Conservation (phyloP, 2,113 vertebrate species). For the Telmatochromis bifrenatus region DNA sequence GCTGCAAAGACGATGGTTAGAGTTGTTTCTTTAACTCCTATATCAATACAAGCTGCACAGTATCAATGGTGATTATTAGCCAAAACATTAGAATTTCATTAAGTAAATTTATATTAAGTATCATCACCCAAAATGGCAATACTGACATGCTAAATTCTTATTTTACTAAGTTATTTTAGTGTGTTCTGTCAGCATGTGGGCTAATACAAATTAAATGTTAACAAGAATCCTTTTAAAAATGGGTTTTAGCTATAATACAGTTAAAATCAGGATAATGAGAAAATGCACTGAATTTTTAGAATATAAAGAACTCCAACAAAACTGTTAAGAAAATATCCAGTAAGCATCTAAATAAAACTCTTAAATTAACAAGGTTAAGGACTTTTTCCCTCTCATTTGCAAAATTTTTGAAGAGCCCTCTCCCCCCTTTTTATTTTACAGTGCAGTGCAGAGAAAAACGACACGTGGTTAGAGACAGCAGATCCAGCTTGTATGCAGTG, state of each 20-base stretch:
- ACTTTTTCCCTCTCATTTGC: accelerated
- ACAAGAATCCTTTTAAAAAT: neutral
- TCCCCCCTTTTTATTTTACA: neutral
- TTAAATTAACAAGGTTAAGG: neutral
- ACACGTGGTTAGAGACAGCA: neutral
- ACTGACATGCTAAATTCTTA: neutral
- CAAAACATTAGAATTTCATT: neutral
- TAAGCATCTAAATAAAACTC: neutral
- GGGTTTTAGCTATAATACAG: neutral
- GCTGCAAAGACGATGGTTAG: neutral
- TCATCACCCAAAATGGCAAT: neutral
- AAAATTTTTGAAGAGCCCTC: neutral
- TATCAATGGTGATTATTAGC: neutral
- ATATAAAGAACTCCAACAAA: neutral
- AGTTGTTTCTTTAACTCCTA: neutral
- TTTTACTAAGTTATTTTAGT: neutral
- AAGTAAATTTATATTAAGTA: neutral
- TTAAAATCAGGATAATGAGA: neutral
- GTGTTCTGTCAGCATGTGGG: neutral
- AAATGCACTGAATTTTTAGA: neutral
- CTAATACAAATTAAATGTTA: neutral
- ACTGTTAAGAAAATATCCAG: neutral
- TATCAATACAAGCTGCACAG: neutral
- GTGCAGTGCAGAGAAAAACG: neutral
- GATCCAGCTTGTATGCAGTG: neutral